Conservation (phyloP, 2,888 invertebrate species). For the Sycophila texana region DNA sequence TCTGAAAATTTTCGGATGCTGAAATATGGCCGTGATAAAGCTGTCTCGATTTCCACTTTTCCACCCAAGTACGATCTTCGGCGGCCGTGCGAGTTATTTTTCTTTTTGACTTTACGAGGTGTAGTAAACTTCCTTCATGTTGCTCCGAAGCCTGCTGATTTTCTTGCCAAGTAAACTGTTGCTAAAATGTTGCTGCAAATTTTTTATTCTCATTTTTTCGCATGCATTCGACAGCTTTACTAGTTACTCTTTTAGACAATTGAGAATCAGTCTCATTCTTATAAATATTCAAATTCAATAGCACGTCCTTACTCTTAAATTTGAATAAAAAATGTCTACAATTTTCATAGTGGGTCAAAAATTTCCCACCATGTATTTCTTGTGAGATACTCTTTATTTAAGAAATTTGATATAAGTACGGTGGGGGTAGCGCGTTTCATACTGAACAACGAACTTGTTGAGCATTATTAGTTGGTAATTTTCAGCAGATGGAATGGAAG, state of each 20-base stretch:
- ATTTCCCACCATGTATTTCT: too few relatives aligned
- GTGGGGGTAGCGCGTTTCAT: neutral
- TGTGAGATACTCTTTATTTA: too few relatives aligned
- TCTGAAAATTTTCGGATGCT: constrained; percentile 35
- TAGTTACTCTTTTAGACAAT: too few relatives aligned
- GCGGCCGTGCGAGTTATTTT: neutral
- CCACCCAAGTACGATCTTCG: neutral
- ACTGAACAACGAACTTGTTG: neutral
- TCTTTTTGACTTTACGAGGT: neutral
- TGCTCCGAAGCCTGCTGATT: neutral
- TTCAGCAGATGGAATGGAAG: constrained; percentile 28
- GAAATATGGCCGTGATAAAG: constrained; percentile 25
- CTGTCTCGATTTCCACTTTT: constrained; percentile 3
- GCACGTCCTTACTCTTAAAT: too few relatives aligned
- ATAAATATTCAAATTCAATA: too few relatives aligned
- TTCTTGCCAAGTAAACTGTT: neutral
- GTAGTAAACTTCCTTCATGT: neutral
- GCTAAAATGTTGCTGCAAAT: too few relatives aligned
- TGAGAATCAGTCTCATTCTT: too few relatives aligned
- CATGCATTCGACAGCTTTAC: too few relatives aligned
- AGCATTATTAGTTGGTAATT: neutral
- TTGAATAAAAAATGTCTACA: too few relatives aligned
- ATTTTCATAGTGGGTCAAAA: too few relatives aligned
- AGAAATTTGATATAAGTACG: too few relatives aligned
- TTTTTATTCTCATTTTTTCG: too few relatives aligned